Base-by-base conservation (phyloP, 1,140 invertebrate species). In the Harlomillsia oculata region DNA sequence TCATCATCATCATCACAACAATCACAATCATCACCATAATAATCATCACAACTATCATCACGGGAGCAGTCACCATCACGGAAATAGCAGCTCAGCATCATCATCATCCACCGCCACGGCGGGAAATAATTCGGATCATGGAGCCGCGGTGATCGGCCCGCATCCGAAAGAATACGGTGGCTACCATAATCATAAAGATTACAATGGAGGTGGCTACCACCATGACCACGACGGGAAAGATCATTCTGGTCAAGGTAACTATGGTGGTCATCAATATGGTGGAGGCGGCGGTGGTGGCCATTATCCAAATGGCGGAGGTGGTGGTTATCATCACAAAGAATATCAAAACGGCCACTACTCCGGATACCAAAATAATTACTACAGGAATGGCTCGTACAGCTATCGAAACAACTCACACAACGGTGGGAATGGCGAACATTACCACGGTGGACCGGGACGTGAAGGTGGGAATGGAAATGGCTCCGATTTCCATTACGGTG, bases 311-410 rank as follows among this genome's bases (percentile, higher is more conserved):
- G 37, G 45, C n/a, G 43, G 25, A n/a, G 43, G 43, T 3, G 41
- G 41, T 5, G 41, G 41, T n/a, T n/a, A n/a, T n/a, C n/a, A n/a
- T n/a, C n/a, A n/a, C 18, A 25, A 23, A 43, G 16, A 25, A 0
- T 14, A 26, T 13, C 18, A 30, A 0, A 30, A 29, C 3, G 44
- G 45, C 30, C 45, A 48, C 34, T 48, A 48, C 45, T 48, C 45
- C 30, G 45, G 45, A 30, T 48, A 48, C 34, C 45, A 48, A 18
- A 48, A 48, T 48, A 60, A 41, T 21, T 60, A 60, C 58, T 60
- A 60, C 41, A 20, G 39, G 16, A 36, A 20, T 30, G 51, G 54
- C 39, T 51, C 45, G 53, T 55, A 60, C 59, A 60, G 56, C 53
- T 41, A 44, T 45, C 56, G 46, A 45, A 34, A 48, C 53, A 48